Evolutionary conservation across 2,113 vertebrate genomes (phyloP), one percentile per base, ranked within the genome.

Genomic region (Ochotona curzoniae): DNA sequence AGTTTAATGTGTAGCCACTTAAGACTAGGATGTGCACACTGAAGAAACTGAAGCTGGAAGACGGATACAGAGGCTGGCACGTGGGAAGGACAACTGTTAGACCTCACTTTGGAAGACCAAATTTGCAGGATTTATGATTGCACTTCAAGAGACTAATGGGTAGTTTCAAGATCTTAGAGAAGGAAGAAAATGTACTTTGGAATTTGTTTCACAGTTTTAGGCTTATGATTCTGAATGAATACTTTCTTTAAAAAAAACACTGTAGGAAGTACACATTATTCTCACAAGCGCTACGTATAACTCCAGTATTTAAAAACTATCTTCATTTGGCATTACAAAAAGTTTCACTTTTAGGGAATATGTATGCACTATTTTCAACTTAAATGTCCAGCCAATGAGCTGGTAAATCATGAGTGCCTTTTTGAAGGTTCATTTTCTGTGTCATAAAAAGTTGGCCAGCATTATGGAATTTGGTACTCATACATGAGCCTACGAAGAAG

Each of bases 101-200:
- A 97, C 75, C 11, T 97, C 73, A 75, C 97, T 97, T 96, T 93
- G 94, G 95, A 96, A 97, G 98, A 97, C 70, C 82, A 96, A 96
- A 97, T 96, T 95, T 95, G 61, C 51, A 92, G 94, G 95, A 97
- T 96, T 98, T 98, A 97, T 96, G 96, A 96, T 87, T 92, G 78
- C 70, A 86, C 63, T 95, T 97, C 96, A 96, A 85, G 38, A 96
- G 91, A 96, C 93, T 95, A 97, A 97, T 93, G 91, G 92, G 92
- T 96, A 76, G 96, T 97, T 95, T 94, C 83, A 97, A 0, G 18
- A 97, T 91, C 82, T 85, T 74, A 81, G 70, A 96, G 64, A 67
- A 93, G 87, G 83, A 71, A 67, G 70, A 95, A 97, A 96, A 96
- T 94, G 92, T 84, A 96, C 95, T 90, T 95, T 84, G 47, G 73